phyloP scores from a whole-genome alignment of 2,113 vertebrate species.

The Centrocercus urophasianus region DNA sequence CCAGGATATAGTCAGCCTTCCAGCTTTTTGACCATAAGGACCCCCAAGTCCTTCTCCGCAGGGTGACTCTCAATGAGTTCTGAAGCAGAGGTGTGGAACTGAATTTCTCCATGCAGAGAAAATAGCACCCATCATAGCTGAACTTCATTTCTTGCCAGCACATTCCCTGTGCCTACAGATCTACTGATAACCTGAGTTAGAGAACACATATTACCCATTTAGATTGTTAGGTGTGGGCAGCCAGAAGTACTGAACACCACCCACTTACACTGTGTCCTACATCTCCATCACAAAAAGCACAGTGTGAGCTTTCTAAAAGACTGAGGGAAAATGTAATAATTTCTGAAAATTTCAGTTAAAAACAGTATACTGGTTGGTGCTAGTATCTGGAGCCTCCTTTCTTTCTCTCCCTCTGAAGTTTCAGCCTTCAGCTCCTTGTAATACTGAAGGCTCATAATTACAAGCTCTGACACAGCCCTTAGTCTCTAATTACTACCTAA shows the following conservation, averaged over 20 bases:
- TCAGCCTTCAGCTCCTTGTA: background rate
- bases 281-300: background rate
- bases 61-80: too few species aligned
- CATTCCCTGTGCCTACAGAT: background rate
- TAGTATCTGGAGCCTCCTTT: background rate
- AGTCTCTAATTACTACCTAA: constrained; percentile 3
- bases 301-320: background rate
- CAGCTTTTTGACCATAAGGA: too few species aligned
- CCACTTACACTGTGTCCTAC: rapidly evolving
- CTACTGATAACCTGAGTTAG: background rate
- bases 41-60: too few species aligned
- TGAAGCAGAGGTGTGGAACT: too few species aligned
- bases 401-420: background rate
- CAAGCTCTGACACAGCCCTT: background rate
- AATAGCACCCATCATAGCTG: rapidly evolving
- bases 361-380: background rate
- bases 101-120: too few species aligned
- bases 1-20: too few species aligned
- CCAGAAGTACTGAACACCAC: background rate
- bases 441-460: background rate
- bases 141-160: background rate
- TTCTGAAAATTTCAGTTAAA: background rate
- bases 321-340: background rate
- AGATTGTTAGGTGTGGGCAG: rapidly evolving
- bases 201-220: rapidly evolving